phyloP scores from a whole-genome alignment of 2,888 invertebrate genomes.

The Meta bourneti region DNA sequence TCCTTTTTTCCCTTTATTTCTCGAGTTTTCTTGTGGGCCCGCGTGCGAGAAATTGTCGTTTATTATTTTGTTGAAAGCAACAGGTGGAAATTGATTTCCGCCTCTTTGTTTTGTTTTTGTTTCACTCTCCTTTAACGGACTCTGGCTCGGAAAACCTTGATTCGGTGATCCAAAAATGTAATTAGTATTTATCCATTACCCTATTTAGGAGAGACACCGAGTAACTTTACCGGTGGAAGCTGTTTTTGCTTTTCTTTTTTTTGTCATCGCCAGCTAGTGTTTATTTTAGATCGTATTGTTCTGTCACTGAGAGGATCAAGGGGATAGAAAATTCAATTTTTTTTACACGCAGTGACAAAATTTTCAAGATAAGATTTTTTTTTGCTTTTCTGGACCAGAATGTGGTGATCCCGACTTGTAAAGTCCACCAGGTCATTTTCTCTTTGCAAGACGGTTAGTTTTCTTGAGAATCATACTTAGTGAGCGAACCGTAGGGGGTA shows the following conservation, averaged over 20 bases:
- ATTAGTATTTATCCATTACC: constrained; percentile 15
- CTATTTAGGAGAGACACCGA: neutral
- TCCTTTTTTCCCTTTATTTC: neutral
- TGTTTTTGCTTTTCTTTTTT: neutral
- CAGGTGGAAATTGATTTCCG: constrained; percentile 56
- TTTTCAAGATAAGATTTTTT: too few relatives aligned
- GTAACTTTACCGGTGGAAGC: neutral
- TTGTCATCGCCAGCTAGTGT: neutral
- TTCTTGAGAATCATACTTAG: too few relatives aligned
- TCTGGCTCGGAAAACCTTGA: neutral
- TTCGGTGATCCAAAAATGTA: constrained; percentile 9
- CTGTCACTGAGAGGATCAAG: neutral
- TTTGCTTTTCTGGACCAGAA: too few relatives aligned
- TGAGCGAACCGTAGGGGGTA: too few relatives aligned
- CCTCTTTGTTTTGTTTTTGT: constrained; percentile 1
- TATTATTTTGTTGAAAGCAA: constrained; percentile 44
- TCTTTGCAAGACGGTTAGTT: too few relatives aligned
- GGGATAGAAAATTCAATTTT: neutral
- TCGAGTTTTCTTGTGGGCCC: constrained; percentile 31
- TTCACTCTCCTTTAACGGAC: neutral
- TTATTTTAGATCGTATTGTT: neutral
- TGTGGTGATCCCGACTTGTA: too few relatives aligned
- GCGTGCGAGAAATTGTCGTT: constrained; percentile 49
- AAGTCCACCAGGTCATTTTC: too few relatives aligned
- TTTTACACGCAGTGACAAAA: neutral